Base-by-base conservation (phyloP, 2,797 vertebrate species). In the Enteromius paludinosus region DNA sequence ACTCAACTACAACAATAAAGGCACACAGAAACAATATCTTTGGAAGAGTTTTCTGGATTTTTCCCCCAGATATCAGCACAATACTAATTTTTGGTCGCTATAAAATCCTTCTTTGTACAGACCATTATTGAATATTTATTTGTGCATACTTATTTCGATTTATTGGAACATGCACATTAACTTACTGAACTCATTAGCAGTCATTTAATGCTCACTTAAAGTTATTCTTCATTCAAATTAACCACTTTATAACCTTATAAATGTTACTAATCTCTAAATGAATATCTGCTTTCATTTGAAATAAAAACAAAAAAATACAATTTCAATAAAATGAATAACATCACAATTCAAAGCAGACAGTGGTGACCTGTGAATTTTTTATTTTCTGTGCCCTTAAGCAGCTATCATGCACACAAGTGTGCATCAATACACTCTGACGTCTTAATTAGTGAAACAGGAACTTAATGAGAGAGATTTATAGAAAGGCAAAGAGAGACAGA, bases 401-500 rank as follows among this genome's bases (percentile, higher is more conserved):
- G 11, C 54, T 54, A 35, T 52, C 17, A 20, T 30, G 17, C 43
- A 43, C 38, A 45, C 45, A 54, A 70, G 25, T 61, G 49, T 75
- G 35, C 33, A 77, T 77, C 64, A 61, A 70, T 28, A 75, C 33
- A 61, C 64, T 47, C 25, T 28, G 64, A 69, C 65, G 47, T 38
- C 62, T 69, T 76, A 69, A 77, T 76, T 59, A 20, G 71, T 65
- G 66, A 28, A 38, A 52, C 45, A 59, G 81, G 75, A 52, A 79
- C 49, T 73, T 30, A 56, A 35, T 66, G 80, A 47, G 64, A 70
- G 72, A 61, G 38, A 45, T 65, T 56, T 12, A 38, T 35, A 62
- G 52, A 84, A 41, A 45, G 75, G 52, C 28, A 68, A 17, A 69
- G 9, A 78, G 1, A 71, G 86, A 89, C 11, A 78, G 75, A 71